These are phyloP conservation scores for Phaethornis superciliosus DNA, from an alignment of 2,113 vertebrate genomes.

Conservation along the genomic window DNA sequence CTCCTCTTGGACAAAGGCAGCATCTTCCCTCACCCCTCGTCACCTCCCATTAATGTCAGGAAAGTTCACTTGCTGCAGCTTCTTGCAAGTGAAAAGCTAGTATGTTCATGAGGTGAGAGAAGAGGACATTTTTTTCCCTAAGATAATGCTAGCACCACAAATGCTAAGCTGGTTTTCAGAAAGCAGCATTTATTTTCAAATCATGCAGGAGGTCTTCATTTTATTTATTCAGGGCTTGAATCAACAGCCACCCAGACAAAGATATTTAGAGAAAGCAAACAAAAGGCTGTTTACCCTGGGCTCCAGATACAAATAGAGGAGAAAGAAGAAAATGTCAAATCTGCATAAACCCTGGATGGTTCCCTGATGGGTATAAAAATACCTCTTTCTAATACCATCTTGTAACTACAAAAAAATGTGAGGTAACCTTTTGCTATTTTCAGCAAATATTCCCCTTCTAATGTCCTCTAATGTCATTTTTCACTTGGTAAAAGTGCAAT, in stretches of 20 bases:
- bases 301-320: slow-evolving; percentile 21
- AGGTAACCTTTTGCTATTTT: slow-evolving; percentile 27
- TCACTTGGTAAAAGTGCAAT: neutral
- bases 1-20: neutral
- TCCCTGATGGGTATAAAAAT: slow-evolving; percentile 18
- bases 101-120: neutral
- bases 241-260: slow-evolving; percentile 22
- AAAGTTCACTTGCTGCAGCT: slow-evolving; percentile 24
- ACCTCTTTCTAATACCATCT: neutral
- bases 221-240: neutral
- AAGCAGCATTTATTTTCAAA: neutral
- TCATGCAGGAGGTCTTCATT: neutral
- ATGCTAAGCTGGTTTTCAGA: neutral
- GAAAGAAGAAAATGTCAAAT: slow-evolving; percentile 60
- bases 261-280: slow-evolving; percentile 37
- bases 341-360: slow-evolving; percentile 27
- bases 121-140: neutral
- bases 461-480: neutral
- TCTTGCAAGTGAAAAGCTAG: neutral
- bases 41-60: slow-evolving; percentile 15
- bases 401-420: neutral
- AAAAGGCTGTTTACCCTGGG: neutral
- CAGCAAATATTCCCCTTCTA: slow-evolving; percentile 2
- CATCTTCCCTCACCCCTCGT: neutral
- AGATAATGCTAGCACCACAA: neutral